phyloP scores from a whole-genome alignment of 2,888 invertebrate species.

The Polia nebulosa region DNA sequence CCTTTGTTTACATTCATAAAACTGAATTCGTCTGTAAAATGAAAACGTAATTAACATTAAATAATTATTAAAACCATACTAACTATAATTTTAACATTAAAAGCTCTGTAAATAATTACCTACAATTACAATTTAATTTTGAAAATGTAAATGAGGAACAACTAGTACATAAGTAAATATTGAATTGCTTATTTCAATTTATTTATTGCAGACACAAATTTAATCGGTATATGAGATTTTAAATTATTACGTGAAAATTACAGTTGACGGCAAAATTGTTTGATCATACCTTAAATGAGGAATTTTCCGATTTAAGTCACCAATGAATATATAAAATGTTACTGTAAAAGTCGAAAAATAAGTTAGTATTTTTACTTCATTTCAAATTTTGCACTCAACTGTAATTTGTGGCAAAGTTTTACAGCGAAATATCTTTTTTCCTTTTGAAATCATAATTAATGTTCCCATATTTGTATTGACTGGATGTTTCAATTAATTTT shows the following conservation, averaged over 20 bases:
- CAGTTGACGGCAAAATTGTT: conserved; percentile 39
- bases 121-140: conserved; percentile 71
- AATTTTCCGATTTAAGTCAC: conserved; percentile 3
- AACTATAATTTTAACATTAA: conserved; percentile 46
- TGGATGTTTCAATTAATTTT: conserved; percentile 84
- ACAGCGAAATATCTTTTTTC: conserved; percentile 41
- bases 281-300: not conserved
- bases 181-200: conserved; percentile 58
- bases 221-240: conserved; percentile 39
- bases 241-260: conserved; percentile 26
- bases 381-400: conserved; percentile 44
- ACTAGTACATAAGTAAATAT: conserved; percentile 81
- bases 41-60: conserved; percentile 47
- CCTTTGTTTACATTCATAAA: conserved; percentile 1
- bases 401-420: conserved; percentile 44
- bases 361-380: not conserved
- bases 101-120: conserved; percentile 70
- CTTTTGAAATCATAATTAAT: conserved; percentile 67
- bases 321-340: not conserved
- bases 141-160: conserved; percentile 88
- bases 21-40: conserved; percentile 58
- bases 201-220: conserved; percentile 64
- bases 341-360: not conserved
- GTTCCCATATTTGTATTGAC: conserved; percentile 76
- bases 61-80: conserved; percentile 39